A percentile compares a stretch with the other conserved stretches of the same genome.
Evolutionary conservation across 2,113 vertebrate species (phyloP).

Genomic region (Phrynocephalus versicolor): DNA sequence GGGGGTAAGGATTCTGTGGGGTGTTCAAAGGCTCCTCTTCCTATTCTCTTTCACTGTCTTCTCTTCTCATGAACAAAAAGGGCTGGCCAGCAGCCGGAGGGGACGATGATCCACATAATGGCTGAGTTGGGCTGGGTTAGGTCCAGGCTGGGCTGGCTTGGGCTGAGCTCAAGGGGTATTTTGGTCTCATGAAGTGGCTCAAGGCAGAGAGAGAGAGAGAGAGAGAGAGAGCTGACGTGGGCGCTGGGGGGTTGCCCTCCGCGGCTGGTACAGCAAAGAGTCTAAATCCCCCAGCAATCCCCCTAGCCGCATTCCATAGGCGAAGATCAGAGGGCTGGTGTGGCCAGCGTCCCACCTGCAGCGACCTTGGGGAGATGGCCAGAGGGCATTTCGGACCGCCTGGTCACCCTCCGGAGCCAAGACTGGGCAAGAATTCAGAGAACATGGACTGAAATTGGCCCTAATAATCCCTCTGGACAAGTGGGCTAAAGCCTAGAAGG

Average conservation of each 20-base stretch:
- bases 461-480: conserved; percentile 27
- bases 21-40: background rate
- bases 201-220: too few species aligned
- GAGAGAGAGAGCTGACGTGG: background rate
- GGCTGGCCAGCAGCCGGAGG: conserved; percentile 15
- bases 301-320: conserved; percentile 21
- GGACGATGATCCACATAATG: background rate
- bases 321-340: conserved; percentile 23
- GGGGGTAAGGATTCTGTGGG: background rate
- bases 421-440: conserved; percentile 30
- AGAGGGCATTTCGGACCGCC: conserved; percentile 14
- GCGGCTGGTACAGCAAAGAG: conserved; percentile 35
- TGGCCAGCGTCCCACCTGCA: conserved; percentile 12
- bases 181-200: conserved; percentile 36
- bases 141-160: background rate
- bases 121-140: background rate
- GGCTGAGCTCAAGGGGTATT: conserved; percentile 37
- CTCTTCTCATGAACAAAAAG: background rate
- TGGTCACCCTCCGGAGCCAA: background rate
- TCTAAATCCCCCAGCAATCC: conserved; percentile 23
- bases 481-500: background rate
- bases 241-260: background rate
- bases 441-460: conserved; percentile 11
- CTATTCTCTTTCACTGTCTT: background rate
- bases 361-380: conserved; percentile 29